Evolutionary conservation across 2,797 vertebrate species (phyloP), one percentile per base, ranked within the genome.

Genomic region (Dendrocincla tyrannina): DNA sequence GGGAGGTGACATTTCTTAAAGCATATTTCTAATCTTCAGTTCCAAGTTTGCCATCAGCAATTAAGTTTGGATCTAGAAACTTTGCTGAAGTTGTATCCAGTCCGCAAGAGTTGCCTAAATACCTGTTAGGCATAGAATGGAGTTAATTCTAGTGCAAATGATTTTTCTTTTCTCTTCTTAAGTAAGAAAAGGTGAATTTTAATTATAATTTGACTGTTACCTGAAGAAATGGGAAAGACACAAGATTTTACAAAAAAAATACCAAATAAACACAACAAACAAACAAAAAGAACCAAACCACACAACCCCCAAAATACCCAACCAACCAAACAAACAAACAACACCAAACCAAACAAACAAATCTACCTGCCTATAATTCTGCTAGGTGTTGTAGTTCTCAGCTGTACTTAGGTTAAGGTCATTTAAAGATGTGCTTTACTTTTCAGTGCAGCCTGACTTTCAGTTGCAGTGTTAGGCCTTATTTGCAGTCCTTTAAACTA

Each of bases 51-150:
- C 50, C 46, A 63, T 44, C 47, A 70, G 25, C 27, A 88, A 46
- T 62, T 44, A 69, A 47, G 5, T 30, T 67, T 82, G 9, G 37
- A 60, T 55, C 35, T 66, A 17, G 20, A 84, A 58, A 79, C 46
- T 86, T 77, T 66, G 27, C 59, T 63, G 55, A 91, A 56, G 37
- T 17, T 67, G 24, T 76, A 49, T 33, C 19, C n/a, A 63, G 19
- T 68, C 46, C 89, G 23, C 37, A 70, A 52, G 27, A 13, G 3
- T 22, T 76, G 50, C 55, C 16, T 37, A 5, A 73, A 92, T 23
- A 52, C 32, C 17, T 42, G 8, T 44, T 58, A 27, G 41, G n/a
- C 24, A 28, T 3, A 56, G 37, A 86, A 85, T 0, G 0, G n/a
- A 32, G 30, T 27, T 62, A 25, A 62, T 82, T 84, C 30, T 62